phyloP scores from a whole-genome alignment of 2,888 invertebrate species.

The Orthonychiurus folsomi region DNA sequence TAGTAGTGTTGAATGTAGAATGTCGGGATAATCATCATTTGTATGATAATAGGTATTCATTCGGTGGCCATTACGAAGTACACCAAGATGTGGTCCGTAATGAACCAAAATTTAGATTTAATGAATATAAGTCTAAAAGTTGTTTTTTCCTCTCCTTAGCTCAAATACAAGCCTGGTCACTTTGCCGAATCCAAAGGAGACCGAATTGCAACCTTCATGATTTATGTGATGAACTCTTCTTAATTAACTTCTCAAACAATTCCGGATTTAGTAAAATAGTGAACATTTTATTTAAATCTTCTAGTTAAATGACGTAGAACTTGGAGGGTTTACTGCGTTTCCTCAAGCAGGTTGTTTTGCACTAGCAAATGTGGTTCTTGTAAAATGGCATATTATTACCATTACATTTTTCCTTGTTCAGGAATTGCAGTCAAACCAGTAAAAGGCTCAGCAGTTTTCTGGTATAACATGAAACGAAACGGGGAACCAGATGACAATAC shows the following conservation, averaged over 20 bases:
- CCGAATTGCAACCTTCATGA: neutral
- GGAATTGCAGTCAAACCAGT: slow-evolving; percentile 34
- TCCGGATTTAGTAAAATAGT: no score
- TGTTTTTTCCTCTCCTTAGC: no score
- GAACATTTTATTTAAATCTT: slow-evolving; percentile 3
- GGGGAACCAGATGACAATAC: slow-evolving; percentile 44
- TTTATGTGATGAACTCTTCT: neutral
- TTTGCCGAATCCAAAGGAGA: neutral
- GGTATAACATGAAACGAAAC: slow-evolving; percentile 45
- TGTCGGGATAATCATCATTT: no score
- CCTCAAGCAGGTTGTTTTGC: slow-evolving; percentile 12
- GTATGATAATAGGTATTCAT: no score
- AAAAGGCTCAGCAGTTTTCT: slow-evolving; percentile 45
- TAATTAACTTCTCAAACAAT: neutral
- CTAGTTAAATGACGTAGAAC: slow-evolving; percentile 13
- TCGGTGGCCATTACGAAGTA: neutral
- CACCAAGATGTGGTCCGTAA: neutral
- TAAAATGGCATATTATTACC: no score
- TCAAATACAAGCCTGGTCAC: no score
- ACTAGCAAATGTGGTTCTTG: no score
- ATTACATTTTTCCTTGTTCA: slow-evolving; percentile 34
- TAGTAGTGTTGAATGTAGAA: no score
- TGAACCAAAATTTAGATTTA: neutral
- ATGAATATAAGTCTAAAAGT: neutral
- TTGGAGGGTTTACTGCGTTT: slow-evolving; percentile 13